Evolutionary conservation across 2,888 invertebrate genomes (phyloP), one percentile per base, ranked within the genome.

Genomic region (Lasioglossum leucozonium): DNA sequence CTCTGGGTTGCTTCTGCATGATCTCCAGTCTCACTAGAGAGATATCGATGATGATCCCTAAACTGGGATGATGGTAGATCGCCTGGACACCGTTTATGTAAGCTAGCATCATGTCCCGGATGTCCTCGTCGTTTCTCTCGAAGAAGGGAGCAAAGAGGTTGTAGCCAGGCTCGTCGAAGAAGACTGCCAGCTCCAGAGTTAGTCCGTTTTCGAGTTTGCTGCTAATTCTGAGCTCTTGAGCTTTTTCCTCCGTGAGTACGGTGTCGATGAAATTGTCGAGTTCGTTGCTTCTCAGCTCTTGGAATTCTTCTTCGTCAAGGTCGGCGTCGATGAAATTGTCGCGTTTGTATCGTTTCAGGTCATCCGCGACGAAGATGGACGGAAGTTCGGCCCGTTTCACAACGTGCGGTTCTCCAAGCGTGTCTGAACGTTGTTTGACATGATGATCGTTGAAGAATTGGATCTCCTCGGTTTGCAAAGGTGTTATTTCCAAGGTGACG

Each of bases 81-180:
- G 97, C 97, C 95, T 98, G 98, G 1, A 98, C 97, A 89, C 97
- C 97, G 94, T 98, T 98, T 90, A 97, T 96, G 91, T 97, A 98
- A 18, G 97, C 97, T 80, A 98, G 94, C n/a, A 98, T 95, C 97
- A 98, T 97, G 92, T 98, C 97, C 55, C 96, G 95, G 71, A 98
- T 94, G 91, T 97, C 96, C 18, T 95, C 95, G 85, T 97, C 97
- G 92, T 97, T 96, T 89, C 96, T 95, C 87, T 96, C 96, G 86
- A 97, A 96, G 92, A 96, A 97, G 0, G 97, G 97, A 22, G 96
- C 95, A 93, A 97, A 97, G 47, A 96, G 96, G 92, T 96, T 96
- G 92, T 97, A 97, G 0, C 96, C 97, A 0, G 97, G 96, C 93
- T 97, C 97, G 92, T 98, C 98, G 90, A 98, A 96, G 94, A 98